These are phyloP conservation scores for Elegia similella DNA, from an alignment of 2,888 invertebrate species.

Conservation along the genomic window DNA sequence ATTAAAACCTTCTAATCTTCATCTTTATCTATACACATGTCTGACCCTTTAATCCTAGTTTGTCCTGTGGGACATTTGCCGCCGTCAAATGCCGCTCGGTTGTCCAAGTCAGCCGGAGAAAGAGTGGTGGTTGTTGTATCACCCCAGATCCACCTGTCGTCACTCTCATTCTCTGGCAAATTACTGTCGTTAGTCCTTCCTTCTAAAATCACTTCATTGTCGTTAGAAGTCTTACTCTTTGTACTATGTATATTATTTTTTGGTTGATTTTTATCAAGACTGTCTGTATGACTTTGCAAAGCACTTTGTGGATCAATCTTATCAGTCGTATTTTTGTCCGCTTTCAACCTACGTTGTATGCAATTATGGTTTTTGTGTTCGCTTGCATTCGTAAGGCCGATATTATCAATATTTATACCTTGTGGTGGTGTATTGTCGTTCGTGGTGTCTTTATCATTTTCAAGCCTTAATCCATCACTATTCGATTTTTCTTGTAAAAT, in stretches of 20 bases:
- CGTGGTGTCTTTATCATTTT: not conserved
- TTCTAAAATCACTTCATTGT: not conserved
- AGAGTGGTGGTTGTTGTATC: conserved; percentile 15
- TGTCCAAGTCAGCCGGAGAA: conserved; percentile 26
- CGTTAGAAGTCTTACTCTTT: not conserved
- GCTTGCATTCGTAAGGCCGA: not conserved
- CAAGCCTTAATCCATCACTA: not conserved
- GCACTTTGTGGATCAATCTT: not conserved
- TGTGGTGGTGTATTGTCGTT: not conserved
- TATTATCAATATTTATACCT: not conserved
- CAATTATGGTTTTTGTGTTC: not conserved
- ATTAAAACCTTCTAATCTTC: not conserved
- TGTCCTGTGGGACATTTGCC: conserved; percentile 36
- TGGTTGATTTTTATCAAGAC: not conserved
- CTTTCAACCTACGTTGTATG: not conserved
- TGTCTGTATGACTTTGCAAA: not conserved
- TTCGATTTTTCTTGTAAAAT: not conserved
- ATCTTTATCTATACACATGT: conserved; percentile 30
- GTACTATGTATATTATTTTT: conserved; percentile 1
- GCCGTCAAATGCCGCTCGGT: conserved; percentile 37
- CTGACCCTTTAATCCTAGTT: conserved; percentile 25
- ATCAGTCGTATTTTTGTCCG: not conserved
- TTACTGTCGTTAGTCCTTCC: conserved; percentile 23
- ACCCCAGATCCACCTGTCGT: conserved; percentile 32
- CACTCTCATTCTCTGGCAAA: conserved; percentile 20